Percentiles rank a stretch among this genome's conserved stretches.
These are phyloP conservation scores for Hexactinellida sp. DNA, from an alignment of 37 sponge, comb jelly and placozoan genomes.

Conservation along the genomic window DNA sequence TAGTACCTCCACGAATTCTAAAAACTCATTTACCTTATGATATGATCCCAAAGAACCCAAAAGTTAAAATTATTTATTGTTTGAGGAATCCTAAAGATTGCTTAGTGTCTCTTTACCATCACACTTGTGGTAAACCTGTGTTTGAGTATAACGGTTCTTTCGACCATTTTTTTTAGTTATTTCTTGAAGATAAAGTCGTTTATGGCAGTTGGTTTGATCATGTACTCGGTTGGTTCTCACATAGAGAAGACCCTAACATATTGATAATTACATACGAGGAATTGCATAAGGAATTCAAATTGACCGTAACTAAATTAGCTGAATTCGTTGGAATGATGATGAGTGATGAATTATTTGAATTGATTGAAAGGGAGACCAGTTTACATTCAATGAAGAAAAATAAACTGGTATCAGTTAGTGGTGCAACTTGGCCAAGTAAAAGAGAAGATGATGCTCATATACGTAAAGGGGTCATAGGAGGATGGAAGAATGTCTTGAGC, in stretches of 20 bases:
- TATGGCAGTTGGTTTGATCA: too few species aligned
- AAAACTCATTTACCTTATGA: constrained; percentile 39
- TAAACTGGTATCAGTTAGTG: neutral
- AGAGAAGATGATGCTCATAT: neutral
- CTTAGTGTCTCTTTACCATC: too few species aligned
- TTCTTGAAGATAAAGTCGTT: constrained; percentile 1
- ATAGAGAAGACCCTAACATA: neutral
- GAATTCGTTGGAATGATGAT: neutral
- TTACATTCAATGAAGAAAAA: neutral
- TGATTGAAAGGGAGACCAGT: neutral
- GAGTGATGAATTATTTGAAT: neutral
- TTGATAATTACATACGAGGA: neutral
- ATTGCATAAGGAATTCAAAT: neutral
- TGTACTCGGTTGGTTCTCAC: neutral
- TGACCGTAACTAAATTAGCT: neutral
- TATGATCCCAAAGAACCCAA: constrained; percentile 22
- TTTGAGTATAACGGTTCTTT: constrained; percentile 18
- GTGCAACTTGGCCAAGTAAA: neutral
- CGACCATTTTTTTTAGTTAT: constrained; percentile 13
- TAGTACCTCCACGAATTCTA: constrained; percentile 31
- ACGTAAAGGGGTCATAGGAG: neutral
- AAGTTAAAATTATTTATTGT: constrained; percentile 45
- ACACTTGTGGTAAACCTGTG: neutral
- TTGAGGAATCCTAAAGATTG: constrained; percentile 48
- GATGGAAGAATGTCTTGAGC: neutral